A percentile compares a stretch with the other conserved stretches of the same genome.
phyloP scores from a whole-genome alignment of 2,113 vertebrate species.

The Tringa solitaria region DNA sequence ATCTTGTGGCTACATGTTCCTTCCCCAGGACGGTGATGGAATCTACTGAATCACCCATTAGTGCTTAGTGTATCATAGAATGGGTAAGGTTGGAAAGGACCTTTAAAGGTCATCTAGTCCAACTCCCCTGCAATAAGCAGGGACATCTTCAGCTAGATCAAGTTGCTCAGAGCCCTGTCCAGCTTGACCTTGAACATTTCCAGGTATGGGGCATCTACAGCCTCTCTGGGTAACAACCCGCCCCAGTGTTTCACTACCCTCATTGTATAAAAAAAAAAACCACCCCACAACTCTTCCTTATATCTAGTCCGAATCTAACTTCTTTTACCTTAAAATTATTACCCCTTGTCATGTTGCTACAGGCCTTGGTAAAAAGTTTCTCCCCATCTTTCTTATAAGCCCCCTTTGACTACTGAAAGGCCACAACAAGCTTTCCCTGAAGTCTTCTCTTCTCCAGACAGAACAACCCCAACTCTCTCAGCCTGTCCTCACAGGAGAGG shows the following conservation, averaged over 20 bases:
- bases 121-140: not conserved
- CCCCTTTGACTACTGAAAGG: not conserved
- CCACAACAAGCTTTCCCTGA: not conserved
- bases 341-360: not conserved
- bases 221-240: not conserved
- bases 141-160: not conserved
- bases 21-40: not conserved
- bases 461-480: not conserved
- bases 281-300: not conserved
- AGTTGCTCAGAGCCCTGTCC: not conserved
- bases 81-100: not conserved
- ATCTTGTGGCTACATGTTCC: not conserved
- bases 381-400: not conserved
- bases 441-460: not conserved
- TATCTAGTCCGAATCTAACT: not conserved
- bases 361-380: not conserved
- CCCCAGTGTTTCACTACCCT: not conserved
- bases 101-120: not conserved
- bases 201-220: not conserved
- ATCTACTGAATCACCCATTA: not conserved
- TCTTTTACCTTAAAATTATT: not conserved
- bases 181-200: not conserved
- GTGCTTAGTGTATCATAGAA: not conserved
- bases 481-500: not conserved
- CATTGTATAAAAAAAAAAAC: not conserved